Percentiles rank a stretch among this genome's conserved stretches.
Conservation (phyloP, 2,888 invertebrate genomes). For the Ernsta delagoae region DNA sequence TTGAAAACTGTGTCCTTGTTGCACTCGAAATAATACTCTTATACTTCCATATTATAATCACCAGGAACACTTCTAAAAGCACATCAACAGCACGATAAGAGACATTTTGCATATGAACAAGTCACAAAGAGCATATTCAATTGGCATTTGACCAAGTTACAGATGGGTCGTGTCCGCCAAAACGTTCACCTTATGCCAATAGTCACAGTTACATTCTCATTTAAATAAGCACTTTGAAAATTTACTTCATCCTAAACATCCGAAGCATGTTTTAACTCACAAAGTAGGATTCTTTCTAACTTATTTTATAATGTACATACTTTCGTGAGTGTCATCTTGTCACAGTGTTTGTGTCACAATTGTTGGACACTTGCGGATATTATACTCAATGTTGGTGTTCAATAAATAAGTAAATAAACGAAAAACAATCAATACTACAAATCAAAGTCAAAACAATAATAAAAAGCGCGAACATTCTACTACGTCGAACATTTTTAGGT, state of each 20-base stretch:
- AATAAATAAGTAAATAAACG: no score
- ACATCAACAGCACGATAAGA: background rate
- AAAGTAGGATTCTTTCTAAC: no score
- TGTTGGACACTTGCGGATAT: no score
- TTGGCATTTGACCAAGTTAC: slow-evolving; percentile 23
- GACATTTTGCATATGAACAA: slow-evolving; percentile 15
- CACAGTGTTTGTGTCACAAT: no score
- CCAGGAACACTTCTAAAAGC: background rate
- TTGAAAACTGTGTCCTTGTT: no score
- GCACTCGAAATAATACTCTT: no score
- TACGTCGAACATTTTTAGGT: background rate
- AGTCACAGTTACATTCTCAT: slow-evolving; percentile 11
- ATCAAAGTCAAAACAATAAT: no score
- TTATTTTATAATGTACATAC: no score
- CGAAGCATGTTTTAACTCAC: background rate
- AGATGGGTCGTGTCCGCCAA: slow-evolving; percentile 14
- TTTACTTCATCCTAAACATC: background rate
- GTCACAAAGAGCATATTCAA: slow-evolving; percentile 15
- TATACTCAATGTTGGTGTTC: no score
- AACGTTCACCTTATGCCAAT: background rate
- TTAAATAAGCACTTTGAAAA: slow-evolving; percentile 11
- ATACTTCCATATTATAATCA: background rate
- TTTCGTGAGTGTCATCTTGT: no score
- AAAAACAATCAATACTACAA: no score
- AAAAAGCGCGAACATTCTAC: no score